Base-by-base conservation (phyloP, 2,113 vertebrate species). In the Marmota monax region DNA sequence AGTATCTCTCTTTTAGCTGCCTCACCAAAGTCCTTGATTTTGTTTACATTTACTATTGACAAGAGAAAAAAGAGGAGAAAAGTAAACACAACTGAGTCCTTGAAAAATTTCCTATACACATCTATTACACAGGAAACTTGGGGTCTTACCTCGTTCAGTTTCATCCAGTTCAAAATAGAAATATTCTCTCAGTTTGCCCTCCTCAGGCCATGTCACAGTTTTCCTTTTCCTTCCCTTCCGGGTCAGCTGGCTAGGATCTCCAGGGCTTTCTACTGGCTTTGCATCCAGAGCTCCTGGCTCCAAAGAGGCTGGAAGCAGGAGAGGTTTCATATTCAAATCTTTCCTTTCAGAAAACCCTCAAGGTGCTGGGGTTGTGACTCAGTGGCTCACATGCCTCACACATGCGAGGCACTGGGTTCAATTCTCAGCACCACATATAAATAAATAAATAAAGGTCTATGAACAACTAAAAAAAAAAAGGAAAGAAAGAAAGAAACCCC, bases 131-230 rank as follows among this genome's bases (percentile, higher is more conserved):
- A 42, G 25, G 7, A 61, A n/a, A 9, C 42, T 3, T 1, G 14
- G 73, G 27, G 11, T 0, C 94, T 95, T 88, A 99, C 99, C 99
- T 98, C 99, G 98, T 90, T 99, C 99, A 0, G 99, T 99, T 98
- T 99, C 99, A 29, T 99, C 99, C 84, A 99, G 96, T 95, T 99
- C 99, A 25, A 99, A 99, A 97, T 99, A 99, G 98, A 99, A 99
- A 34, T 99, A 99, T 13, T 99, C 99, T 84, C 99, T 98, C 16
- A 99, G 99, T 58, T 99, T 98, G 69, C 98, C 99, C 94, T 99
- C 99, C 58, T 99, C 99, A 0, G 99, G 99, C 99, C 99, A 99
- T 5, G 99, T 99, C 82, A 99, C 99, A 0, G 98, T 99, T 74
- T 99, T 99, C 98, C 99, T 99, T 97, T 99, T 99, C 96, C 99